These are phyloP conservation scores for Amphibalanus amphitrite DNA, from an alignment of 1,140 invertebrate species.

Conservation along the genomic window DNA sequence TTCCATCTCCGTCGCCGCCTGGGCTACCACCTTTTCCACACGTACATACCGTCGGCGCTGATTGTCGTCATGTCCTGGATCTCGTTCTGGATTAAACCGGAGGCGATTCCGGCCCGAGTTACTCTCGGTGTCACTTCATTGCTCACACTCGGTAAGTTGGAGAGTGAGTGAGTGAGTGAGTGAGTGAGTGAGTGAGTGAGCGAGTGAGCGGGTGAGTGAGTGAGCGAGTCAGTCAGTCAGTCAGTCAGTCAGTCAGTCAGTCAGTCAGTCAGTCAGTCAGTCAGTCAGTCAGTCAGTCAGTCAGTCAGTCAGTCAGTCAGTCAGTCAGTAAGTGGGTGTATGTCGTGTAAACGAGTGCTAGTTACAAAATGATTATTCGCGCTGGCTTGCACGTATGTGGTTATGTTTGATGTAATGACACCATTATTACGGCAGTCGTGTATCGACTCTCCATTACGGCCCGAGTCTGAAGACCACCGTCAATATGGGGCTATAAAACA, in stretches of 20 bases:
- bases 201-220: conserved; percentile 1
- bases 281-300: background rate
- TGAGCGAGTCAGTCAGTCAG: conserved; percentile 8
- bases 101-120: too few relatives aligned
- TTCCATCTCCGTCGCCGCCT: too few relatives aligned
- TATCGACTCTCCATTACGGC: too few relatives aligned
- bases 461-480: too few relatives aligned
- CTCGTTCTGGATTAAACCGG: too few relatives aligned
- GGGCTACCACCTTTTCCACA: too few relatives aligned
- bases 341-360: background rate
- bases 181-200: background rate
- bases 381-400: conserved; percentile 7
- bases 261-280: conserved; percentile 7
- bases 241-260: conserved; percentile 8
- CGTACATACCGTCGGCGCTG: conserved; percentile 69
- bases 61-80: conserved; percentile 89
- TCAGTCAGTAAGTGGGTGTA: too few relatives aligned
- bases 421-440: background rate
- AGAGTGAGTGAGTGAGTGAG: conserved; percentile 4
- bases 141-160: background rate
- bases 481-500: too few relatives aligned
- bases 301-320: conserved; percentile 7
- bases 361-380: background rate
- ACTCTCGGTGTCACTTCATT: conserved; percentile 32
- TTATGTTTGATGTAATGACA: conserved; percentile 7